phyloP scores from a whole-genome alignment of 2,113 vertebrate genomes.

The Aegithalos caudatus region DNA sequence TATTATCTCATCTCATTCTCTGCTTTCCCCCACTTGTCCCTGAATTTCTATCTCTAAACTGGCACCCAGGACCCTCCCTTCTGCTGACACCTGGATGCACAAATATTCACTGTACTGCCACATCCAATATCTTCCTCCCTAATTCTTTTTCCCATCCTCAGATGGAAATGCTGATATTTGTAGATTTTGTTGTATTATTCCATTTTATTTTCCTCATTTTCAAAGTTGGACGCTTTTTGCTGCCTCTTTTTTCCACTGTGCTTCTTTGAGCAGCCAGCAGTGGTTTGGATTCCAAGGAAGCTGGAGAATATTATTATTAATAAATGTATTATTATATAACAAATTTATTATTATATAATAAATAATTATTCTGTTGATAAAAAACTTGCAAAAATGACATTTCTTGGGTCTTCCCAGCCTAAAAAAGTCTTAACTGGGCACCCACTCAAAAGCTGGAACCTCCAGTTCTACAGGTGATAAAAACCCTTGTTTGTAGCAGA shows the following conservation, averaged over 20 bases:
- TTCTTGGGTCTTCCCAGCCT: neutral
- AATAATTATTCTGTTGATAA: neutral
- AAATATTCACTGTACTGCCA: neutral
- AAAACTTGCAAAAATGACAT: neutral
- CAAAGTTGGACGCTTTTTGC: neutral
- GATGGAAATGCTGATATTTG: neutral
- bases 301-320: too few relatives aligned
- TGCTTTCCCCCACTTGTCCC: neutral
- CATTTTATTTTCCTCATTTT: neutral
- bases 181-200: neutral
- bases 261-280: neutral
- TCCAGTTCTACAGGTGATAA: neutral
- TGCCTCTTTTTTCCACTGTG: neutral
- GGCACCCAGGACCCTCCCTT: neutral
- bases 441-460: neutral
- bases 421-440: neutral
- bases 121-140: neutral
- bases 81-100: neutral
- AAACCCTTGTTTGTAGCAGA: neutral
- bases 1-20: neutral
- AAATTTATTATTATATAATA: too few relatives aligned
- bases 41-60: neutral
- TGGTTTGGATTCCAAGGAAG: neutral
- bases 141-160: neutral
- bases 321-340: too few relatives aligned